Conservation (phyloP, 2,113 vertebrate species). For the Callocephalon fimbriatum region DNA sequence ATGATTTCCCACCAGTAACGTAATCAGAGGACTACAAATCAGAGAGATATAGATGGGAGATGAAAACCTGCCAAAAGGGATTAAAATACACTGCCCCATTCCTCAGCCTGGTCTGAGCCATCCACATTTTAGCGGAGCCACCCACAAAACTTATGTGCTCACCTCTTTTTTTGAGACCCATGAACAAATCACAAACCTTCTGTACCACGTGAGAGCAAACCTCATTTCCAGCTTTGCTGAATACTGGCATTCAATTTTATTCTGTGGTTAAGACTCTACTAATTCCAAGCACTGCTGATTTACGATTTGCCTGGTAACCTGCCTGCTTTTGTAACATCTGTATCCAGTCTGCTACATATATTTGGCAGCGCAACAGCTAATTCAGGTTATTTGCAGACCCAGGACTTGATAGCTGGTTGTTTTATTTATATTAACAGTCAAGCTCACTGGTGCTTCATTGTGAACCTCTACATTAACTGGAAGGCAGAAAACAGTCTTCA, state of each 20-base stretch:
- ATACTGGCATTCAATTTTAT: background rate
- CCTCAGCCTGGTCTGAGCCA: constrained; percentile 36
- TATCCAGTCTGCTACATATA: background rate
- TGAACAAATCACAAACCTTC: background rate
- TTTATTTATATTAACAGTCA: background rate
- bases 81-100: background rate
- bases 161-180: background rate
- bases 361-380: background rate
- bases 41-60: background rate
- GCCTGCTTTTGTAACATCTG: background rate
- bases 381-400: background rate
- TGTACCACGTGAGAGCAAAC: background rate
- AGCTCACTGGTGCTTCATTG: background rate
- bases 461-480: background rate
- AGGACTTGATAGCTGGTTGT: background rate
- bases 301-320: background rate
- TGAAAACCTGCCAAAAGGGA: background rate
- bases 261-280: background rate
- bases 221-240: background rate
- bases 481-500: background rate
- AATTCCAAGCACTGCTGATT: constrained; percentile 22
- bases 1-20: background rate
- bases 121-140: background rate
- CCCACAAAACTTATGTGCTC: constrained; percentile 14
- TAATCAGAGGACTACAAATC: background rate